Evolutionary conservation across 2,113 vertebrate species (phyloP).

Genomic region (Nerophis lumbriciformis): DNA sequence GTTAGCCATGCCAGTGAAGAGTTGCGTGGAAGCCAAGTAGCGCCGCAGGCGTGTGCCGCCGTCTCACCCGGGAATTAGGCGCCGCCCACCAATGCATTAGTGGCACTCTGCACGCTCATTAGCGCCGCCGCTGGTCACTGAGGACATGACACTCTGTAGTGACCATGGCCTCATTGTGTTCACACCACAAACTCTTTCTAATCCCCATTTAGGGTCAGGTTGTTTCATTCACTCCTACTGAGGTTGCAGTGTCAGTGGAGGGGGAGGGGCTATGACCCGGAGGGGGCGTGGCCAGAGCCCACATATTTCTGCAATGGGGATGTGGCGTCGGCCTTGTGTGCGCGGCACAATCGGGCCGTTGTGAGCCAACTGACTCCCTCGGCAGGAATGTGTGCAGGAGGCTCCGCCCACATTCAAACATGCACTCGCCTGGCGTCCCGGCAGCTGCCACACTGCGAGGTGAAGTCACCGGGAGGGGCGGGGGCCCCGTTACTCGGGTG

Average conservation of each 20-base stretch:
- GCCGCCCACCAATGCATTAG: constrained; percentile 32
- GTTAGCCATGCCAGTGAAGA: too few species aligned
- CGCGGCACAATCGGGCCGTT: background rate
- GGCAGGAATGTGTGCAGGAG: background rate
- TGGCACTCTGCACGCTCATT: constrained; percentile 25
- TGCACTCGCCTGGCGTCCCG: background rate
- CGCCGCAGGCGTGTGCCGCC: constrained; percentile 23
- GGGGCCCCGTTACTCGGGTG: too few species aligned
- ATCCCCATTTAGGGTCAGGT: too few species aligned
- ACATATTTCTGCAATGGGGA: constrained; percentile 1
- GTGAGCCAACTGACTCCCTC: constrained; percentile 3
- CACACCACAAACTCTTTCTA: too few species aligned
- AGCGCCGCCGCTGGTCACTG: constrained; percentile 15
- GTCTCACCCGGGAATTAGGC: constrained; percentile 39
- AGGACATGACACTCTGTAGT: background rate
- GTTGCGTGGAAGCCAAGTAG: constrained; percentile 13
- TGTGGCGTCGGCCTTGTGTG: background rate
- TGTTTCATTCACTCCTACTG: background rate
- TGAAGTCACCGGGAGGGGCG: background rate
- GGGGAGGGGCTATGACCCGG: too few species aligned
- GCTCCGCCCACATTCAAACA: background rate
- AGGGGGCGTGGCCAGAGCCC: background rate
- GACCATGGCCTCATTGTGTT: background rate
- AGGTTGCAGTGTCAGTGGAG: background rate
- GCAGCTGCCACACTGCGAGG: background rate